Percentiles rank a stretch among this genome's conserved stretches.
These are phyloP conservation scores for Coranthus polyacanthus DNA, from an alignment of 2,797 vertebrate genomes.

Conservation along the genomic window DNA sequence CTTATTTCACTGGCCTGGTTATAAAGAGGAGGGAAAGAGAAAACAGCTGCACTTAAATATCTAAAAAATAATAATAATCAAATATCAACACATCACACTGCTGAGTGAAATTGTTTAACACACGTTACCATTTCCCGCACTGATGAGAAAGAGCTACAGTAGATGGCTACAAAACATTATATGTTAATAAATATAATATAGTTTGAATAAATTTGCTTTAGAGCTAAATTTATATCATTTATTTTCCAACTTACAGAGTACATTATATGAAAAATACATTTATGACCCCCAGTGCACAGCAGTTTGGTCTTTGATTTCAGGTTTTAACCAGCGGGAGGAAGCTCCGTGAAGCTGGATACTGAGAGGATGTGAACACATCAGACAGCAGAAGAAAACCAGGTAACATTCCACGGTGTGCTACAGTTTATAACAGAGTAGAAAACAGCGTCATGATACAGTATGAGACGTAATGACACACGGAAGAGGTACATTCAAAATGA, in stretches of 20 bases:
- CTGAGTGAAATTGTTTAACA: conserved; percentile 65
- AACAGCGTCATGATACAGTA: conserved; percentile 38
- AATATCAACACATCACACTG: conserved; percentile 69
- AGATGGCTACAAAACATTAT: conserved; percentile 84
- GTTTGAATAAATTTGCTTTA: conserved; percentile 78
- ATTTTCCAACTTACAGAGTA: conserved; percentile 78
- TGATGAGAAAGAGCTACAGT: conserved; percentile 76
- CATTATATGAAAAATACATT: conserved; percentile 84
- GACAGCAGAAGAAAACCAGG: conserved; percentile 43
- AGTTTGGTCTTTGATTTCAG: conserved; percentile 85
- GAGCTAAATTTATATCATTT: conserved; percentile 80
- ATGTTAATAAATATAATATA: conserved; percentile 86
- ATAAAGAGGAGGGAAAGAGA: conserved; percentile 62
- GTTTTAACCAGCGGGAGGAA: conserved; percentile 72
- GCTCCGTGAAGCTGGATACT: conserved; percentile 64
- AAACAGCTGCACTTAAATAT: conserved; percentile 74
- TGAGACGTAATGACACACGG: conserved; percentile 41
- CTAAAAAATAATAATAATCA: conserved; percentile 38
- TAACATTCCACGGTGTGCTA: conserved; percentile 55
- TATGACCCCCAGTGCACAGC: conserved; percentile 84
- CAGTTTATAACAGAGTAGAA: conserved; percentile 53
- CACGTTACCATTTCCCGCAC: conserved; percentile 57
- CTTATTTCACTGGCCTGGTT: conserved; percentile 63
- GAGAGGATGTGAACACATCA: conserved; percentile 60
- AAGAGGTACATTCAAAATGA: conserved; percentile 75